phyloP scores from a whole-genome alignment of 2,113 vertebrate species.

The Atrichornis clamosus region DNA sequence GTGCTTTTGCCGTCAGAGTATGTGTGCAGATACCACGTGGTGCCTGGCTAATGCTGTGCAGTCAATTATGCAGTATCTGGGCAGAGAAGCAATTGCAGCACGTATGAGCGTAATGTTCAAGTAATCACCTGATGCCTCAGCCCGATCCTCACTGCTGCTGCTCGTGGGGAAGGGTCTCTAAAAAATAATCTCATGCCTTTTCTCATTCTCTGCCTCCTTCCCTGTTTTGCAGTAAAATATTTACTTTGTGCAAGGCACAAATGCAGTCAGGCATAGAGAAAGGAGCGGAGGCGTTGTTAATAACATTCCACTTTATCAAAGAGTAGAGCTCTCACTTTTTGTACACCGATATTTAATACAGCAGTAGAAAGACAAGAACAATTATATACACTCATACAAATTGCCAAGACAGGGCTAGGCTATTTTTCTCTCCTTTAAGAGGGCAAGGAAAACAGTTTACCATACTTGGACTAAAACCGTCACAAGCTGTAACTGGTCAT shows the following conservation, averaged over 20 bases:
- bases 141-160: not conserved
- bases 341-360: not conserved
- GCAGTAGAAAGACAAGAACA: not conserved
- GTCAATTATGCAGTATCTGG: conserved; percentile 64
- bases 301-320: not conserved
- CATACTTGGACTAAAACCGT: not conserved
- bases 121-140: not conserved
- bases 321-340: not conserved
- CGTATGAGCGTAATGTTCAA: not conserved
- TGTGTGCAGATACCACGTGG: conserved; percentile 26
- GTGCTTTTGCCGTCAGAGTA: not conserved
- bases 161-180: not conserved
- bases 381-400: not conserved
- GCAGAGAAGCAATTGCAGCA: conserved; percentile 54
- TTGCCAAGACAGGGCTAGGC: not conserved
- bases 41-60: conserved; percentile 26
- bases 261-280: not conserved
- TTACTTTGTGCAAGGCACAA: not conserved
- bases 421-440: not conserved
- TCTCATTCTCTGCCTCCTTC: not conserved
- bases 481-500: not conserved
- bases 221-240: not conserved
- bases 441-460: not conserved
- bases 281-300: not conserved
- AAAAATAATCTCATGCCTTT: not conserved